Evolutionary conservation across 2,113 vertebrate genomes (phyloP), one percentile per base, ranked within the genome.

Genomic region (Phylloscopus whistleri): DNA sequence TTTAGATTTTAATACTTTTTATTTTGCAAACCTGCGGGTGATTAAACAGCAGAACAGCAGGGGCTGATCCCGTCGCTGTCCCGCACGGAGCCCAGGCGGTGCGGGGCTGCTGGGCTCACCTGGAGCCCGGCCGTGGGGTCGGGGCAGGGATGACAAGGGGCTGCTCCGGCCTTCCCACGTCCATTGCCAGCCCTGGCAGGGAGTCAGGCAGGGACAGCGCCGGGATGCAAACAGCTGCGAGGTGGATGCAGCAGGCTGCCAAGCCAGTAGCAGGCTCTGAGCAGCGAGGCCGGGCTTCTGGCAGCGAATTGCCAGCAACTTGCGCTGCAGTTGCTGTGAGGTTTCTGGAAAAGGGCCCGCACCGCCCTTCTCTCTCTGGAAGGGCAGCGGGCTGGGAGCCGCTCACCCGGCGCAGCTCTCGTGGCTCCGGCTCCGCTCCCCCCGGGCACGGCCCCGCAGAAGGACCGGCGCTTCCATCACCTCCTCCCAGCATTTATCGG

Each of bases 41-140:
- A 62, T 80, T 49, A 76, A 68, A 30, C 31, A 14, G 60, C 35
- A 46, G 64, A 82, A 52, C 41, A 76, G 53, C 67, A 51, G 58
- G 58, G 37, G 31, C 22, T 56, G 4, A 41, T 76, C 27, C 74
- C 55, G 31, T 3, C 0, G 0, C 46, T 1, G 3, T 31, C 8
- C 21, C 33, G 39, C 12, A 31, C 3, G 0, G 14, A 21, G 89
- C 26, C 0, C 0, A 39, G 39, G 6, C 0, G 2, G 41, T 21
- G 39, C 0, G 1, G 68, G 44, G 30, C 41, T 21, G 39, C 0
- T 1, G 68, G 44, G 30, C 55, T 59, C 1, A 1, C 58, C 53
- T 7, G 72, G n/a, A 77, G 64, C 1, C 0, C 1, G 63, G 48
- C 75, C 26, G 27, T 0, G 5, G 39, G 30, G 0, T 3, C 33